Percentiles rank a stretch among this genome's conserved stretches.
phyloP scores from a whole-genome alignment of 2,888 invertebrate species.

The Synanthedon andrenaeformis region DNA sequence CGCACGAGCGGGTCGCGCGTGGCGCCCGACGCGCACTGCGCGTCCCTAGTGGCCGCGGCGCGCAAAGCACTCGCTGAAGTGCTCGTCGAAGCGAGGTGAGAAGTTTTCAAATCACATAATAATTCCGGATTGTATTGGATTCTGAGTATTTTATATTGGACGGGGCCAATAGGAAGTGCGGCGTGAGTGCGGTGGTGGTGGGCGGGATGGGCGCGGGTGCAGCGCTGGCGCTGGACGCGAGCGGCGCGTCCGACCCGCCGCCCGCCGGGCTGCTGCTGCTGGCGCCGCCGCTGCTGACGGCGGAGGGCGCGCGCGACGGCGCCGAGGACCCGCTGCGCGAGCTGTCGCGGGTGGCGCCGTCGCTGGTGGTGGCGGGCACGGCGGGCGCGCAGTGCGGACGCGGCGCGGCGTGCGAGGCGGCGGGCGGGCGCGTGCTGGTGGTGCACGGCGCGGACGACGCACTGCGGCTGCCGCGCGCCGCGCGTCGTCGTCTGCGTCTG shows the following conservation, averaged over 20 bases:
- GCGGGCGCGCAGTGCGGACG: conserved; percentile 48
- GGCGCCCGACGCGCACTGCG: conserved; percentile 33
- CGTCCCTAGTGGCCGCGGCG: conserved; percentile 20
- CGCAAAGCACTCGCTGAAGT: conserved; percentile 32
- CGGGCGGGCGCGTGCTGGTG: conserved; percentile 70
- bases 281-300: conserved; percentile 76
- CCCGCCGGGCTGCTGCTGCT: conserved; percentile 72
- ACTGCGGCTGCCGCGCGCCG: conserved; percentile 71
- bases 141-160: too few species aligned
- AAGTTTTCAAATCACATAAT: conserved; percentile 4
- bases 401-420: conserved; percentile 59
- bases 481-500: conserved; percentile 71
- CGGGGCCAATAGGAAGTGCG: conserved; percentile 1
- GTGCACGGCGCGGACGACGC: conserved; percentile 78
- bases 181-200: conserved; percentile 18
- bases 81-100: conserved; percentile 32
- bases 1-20: conserved; percentile 10
- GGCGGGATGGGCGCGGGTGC: conserved; percentile 32
- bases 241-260: conserved; percentile 12
- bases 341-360: conserved; percentile 12
- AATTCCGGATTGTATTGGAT: not conserved
- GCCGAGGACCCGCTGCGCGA: conserved; percentile 73
- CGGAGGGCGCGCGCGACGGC: conserved; percentile 74
- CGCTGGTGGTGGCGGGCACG: conserved; percentile 23
- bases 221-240: conserved; percentile 17